phyloP scores from a whole-genome alignment of 1,140 invertebrate genomes.

The Leptestheria dahalacensis region DNA sequence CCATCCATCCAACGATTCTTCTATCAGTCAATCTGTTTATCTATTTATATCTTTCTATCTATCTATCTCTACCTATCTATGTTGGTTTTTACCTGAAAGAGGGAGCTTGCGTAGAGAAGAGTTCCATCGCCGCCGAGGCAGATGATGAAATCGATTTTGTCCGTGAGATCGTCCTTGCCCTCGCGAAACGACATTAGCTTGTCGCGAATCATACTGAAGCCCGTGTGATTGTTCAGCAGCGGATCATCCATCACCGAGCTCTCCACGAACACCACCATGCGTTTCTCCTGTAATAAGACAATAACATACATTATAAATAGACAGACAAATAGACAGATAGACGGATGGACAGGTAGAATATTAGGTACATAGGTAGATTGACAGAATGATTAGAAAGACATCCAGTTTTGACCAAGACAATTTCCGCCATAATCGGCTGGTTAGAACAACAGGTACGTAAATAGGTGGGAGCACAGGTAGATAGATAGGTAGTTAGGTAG shows the following conservation, averaged over 20 bases:
- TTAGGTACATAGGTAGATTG: too few relatives aligned
- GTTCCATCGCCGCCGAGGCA: conserved; percentile 95
- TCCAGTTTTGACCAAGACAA: too few relatives aligned
- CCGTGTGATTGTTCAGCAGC: conserved; percentile 47
- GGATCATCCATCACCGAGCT: conserved; percentile 71
- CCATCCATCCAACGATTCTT: too few relatives aligned
- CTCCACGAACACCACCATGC: conserved; percentile 89
- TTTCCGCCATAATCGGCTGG: too few relatives aligned
- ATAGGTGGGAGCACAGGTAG: background rate
- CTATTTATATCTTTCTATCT: too few relatives aligned
- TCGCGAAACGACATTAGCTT: conserved; percentile 81
- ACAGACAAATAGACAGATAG: too few relatives aligned
- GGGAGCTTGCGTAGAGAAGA: conserved; percentile 77
- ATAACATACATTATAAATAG: background rate
- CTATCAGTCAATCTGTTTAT: too few relatives aligned
- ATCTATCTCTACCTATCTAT: too few relatives aligned
- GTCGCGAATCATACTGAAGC: conserved; percentile 55
- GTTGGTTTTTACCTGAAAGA: conserved; percentile 46
- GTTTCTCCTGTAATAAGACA: conserved; percentile 54
- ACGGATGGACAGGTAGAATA: too few relatives aligned
- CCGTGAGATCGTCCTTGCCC: conserved; percentile 53
- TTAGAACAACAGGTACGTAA: too few relatives aligned
- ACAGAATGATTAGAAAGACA: background rate
- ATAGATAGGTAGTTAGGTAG: background rate
- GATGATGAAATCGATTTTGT: conserved; percentile 92